Evolutionary conservation across 2,797 vertebrate species (phyloP).

Genomic region (Cyclopterus lumpus): DNA sequence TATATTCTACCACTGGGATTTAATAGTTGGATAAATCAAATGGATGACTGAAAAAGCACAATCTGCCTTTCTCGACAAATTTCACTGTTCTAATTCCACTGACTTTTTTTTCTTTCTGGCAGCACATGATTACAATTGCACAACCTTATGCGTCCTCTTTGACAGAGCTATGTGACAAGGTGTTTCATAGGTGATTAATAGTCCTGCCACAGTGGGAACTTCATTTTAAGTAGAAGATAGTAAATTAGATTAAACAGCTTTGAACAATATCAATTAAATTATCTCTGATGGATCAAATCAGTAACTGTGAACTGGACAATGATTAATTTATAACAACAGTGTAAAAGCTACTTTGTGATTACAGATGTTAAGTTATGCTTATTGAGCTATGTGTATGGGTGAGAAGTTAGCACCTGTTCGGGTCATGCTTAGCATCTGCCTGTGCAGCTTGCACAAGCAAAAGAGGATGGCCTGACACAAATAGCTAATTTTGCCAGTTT

Average conservation of each 20-base stretch:
- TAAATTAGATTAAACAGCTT: slow-evolving; percentile 33
- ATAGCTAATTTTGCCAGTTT: background rate
- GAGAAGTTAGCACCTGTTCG: slow-evolving; percentile 24
- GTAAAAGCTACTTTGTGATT: slow-evolving; percentile 6
- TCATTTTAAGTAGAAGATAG: slow-evolving; percentile 46
- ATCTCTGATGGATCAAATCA: slow-evolving; percentile 23
- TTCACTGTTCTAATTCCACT: slow-evolving; percentile 15
- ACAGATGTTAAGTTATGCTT: background rate
- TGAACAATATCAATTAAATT: slow-evolving; percentile 23
- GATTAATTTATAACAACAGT: background rate
- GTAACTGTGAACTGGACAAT: slow-evolving; percentile 15
- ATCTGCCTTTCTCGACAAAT: slow-evolving; percentile 28
- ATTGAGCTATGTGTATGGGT: background rate
- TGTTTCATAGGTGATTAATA: slow-evolving; percentile 63
- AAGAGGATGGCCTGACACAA: background rate
- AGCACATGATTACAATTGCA: slow-evolving; percentile 33
- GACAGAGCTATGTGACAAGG: slow-evolving; percentile 46
- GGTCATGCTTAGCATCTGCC: slow-evolving; percentile 23
- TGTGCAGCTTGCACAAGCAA: slow-evolving; percentile 18
- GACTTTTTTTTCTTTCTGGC: background rate
- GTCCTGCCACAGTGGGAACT: slow-evolving; percentile 51
- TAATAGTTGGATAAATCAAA: slow-evolving; percentile 48
- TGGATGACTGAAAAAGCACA: slow-evolving; percentile 28
- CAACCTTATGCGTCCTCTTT: slow-evolving; percentile 49
- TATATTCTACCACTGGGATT: slow-evolving; percentile 28